Conservation (phyloP, 2,113 vertebrate species). For the Platysternon megacephalum region DNA sequence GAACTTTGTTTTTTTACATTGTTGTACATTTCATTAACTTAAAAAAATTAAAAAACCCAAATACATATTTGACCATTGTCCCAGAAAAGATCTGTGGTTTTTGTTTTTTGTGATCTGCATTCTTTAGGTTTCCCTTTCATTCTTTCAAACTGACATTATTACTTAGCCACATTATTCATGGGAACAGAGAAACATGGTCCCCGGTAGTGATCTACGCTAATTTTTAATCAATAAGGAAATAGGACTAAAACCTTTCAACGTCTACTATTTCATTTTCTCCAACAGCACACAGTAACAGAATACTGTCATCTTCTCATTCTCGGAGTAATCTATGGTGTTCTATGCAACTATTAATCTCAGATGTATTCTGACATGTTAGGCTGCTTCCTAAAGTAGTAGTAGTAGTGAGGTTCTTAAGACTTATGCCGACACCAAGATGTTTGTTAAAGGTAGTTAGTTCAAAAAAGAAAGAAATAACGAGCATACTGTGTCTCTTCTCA, state of each 20-base stretch:
- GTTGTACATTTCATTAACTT: slow-evolving; percentile 84
- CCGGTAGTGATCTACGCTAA: not conserved
- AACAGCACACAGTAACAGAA: not conserved
- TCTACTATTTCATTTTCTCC: not conserved
- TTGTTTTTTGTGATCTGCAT: slow-evolving; percentile 35
- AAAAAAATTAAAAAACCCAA: slow-evolving; percentile 80
- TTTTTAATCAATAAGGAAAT: slow-evolving; percentile 16
- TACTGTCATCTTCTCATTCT: not conserved
- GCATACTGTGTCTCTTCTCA: not conserved
- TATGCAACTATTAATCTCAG: not conserved
- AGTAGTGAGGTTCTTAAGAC: slow-evolving; percentile 28
- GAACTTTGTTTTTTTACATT: slow-evolving; percentile 81
- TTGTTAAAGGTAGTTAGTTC: not conserved
- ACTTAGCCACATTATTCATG: not conserved
- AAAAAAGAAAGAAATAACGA: not conserved
- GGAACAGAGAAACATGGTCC: slow-evolving; percentile 6
- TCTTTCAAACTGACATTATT: slow-evolving; percentile 39
- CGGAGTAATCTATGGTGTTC: not conserved
- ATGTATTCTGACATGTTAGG: slow-evolving; percentile 15
- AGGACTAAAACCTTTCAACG: not conserved
- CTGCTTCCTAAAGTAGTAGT: not conserved
- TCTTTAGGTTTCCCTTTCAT: slow-evolving; percentile 27
- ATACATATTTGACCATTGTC: slow-evolving; percentile 78
- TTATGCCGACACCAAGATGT: slow-evolving; percentile 13
- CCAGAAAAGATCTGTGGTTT: slow-evolving; percentile 79